Conservation (phyloP, 2,888 invertebrate species). For the Caenorhabditis japonica region DNA sequence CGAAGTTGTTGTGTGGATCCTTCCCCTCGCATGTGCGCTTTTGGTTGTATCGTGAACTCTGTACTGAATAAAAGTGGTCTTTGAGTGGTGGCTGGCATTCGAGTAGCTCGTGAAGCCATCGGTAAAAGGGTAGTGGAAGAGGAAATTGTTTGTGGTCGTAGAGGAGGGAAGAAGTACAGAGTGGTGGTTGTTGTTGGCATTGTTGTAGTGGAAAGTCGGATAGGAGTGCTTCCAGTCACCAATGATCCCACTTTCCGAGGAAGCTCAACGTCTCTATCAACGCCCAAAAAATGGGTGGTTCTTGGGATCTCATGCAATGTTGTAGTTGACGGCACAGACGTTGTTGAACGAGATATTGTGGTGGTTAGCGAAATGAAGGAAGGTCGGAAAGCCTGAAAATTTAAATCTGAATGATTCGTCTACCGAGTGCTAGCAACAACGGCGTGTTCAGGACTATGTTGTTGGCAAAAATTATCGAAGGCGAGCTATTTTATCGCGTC, state of each 20-base stretch:
- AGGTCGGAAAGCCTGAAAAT: too few species aligned
- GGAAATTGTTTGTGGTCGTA: slow-evolving; percentile 29
- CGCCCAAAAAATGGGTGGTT: too few species aligned
- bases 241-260: slow-evolving; percentile 11
- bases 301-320: slow-evolving; percentile 8
- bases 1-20: slow-evolving; percentile 10
- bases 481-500: too few species aligned
- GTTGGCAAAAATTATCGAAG: too few species aligned
- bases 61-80: slow-evolving; percentile 20
- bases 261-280: slow-evolving; percentile 29
- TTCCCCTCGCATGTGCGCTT: slow-evolving; percentile 23
- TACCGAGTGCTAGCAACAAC: too few species aligned
- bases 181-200: neutral
- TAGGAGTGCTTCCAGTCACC: slow-evolving; percentile 5
- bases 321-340: neutral
- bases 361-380: too few species aligned
- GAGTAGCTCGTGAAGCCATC: slow-evolving; percentile 12
- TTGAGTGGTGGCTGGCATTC: slow-evolving; percentile 22
- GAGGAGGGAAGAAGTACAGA: neutral
- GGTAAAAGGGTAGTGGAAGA: slow-evolving; percentile 28
- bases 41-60: slow-evolving; percentile 34
- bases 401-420: too few species aligned
- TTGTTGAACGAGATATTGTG: too few species aligned
- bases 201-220: too few species aligned
- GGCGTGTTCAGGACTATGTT: too few species aligned